Conservation (phyloP, 2,797 vertebrate species). For the Oreortyx pictus region DNA sequence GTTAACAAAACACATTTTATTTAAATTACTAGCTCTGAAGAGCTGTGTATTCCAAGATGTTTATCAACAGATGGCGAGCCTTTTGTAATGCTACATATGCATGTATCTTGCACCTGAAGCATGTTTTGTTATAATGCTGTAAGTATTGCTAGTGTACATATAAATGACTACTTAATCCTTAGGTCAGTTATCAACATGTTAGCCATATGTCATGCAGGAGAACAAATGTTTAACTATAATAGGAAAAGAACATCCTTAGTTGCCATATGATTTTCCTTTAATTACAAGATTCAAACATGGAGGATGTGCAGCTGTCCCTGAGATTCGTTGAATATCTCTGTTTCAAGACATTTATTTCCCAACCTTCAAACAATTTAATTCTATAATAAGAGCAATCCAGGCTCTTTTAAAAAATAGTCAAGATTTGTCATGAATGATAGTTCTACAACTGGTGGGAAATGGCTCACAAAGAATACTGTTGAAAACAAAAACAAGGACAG, state of each 20-base stretch:
- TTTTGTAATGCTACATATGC: not conserved
- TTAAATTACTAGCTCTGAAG: not conserved
- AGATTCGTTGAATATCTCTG: not conserved
- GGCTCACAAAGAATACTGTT: not conserved
- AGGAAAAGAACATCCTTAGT: not conserved
- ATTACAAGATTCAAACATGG: not conserved
- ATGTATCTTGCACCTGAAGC: not conserved
- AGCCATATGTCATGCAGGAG: not conserved
- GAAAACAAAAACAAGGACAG: not conserved
- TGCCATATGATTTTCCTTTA: not conserved
- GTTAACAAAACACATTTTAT: not conserved
- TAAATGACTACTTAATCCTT: constrained; percentile 12
- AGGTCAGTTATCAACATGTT: not conserved
- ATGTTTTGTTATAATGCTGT: constrained; percentile 11
- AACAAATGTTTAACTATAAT: not conserved
- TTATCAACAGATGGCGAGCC: constrained; percentile 31
- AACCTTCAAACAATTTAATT: not conserved
- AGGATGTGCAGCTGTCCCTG: not conserved
- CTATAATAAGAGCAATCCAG: not conserved
- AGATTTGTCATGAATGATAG: not conserved
- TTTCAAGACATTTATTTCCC: not conserved
- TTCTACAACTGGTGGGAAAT: not conserved
- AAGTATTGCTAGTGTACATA: not conserved
- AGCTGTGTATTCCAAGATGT: not conserved
- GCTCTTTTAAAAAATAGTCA: not conserved